Percentiles rank a stretch among this genome's conserved stretches.
Evolutionary conservation across 2,888 invertebrate species (phyloP).

Genomic region (Leptopilina syphax): DNA sequence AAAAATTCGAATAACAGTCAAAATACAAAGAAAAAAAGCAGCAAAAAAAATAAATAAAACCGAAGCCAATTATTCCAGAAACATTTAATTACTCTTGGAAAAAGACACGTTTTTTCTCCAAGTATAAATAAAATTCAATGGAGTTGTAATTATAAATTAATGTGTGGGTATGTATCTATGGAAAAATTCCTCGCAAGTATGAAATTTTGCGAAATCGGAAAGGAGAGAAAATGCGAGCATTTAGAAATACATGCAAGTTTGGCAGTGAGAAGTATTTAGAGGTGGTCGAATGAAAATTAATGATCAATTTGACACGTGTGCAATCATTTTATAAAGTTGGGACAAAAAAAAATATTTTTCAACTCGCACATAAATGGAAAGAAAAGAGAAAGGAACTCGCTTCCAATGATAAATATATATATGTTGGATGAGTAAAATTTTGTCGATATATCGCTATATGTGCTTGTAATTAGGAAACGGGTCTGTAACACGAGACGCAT

Average conservation of each 20-base stretch:
- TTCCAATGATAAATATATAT: background rate
- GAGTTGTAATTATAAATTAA: background rate
- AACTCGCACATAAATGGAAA: conserved; percentile 21
- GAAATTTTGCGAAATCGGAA: background rate
- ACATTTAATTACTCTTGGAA: background rate
- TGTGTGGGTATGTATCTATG: background rate
- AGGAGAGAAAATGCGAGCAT: background rate
- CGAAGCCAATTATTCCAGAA: background rate
- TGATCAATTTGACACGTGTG: conserved; percentile 24
- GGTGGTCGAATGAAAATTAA: background rate
- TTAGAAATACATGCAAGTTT: conserved; percentile 2
- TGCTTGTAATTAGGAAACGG: conserved; percentile 55
- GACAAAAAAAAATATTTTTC: background rate
- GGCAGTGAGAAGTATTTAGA: conserved; percentile 18
- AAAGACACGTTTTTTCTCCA: background rate
- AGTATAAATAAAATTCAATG: background rate
- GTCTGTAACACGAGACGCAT: conserved; percentile 46
- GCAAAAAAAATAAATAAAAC: background rate
- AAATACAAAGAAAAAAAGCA: too few relatives aligned
- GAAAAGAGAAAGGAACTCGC: conserved; percentile 26
- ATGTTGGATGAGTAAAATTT: conserved; percentile 51
- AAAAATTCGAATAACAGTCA: too few relatives aligned
- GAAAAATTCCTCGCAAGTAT: conserved; percentile 10
- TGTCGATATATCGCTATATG: conserved; percentile 45
- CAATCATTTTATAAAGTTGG: background rate